phyloP scores from a whole-genome alignment of 2,888 invertebrate genomes.

The Cheilosia urbana region DNA sequence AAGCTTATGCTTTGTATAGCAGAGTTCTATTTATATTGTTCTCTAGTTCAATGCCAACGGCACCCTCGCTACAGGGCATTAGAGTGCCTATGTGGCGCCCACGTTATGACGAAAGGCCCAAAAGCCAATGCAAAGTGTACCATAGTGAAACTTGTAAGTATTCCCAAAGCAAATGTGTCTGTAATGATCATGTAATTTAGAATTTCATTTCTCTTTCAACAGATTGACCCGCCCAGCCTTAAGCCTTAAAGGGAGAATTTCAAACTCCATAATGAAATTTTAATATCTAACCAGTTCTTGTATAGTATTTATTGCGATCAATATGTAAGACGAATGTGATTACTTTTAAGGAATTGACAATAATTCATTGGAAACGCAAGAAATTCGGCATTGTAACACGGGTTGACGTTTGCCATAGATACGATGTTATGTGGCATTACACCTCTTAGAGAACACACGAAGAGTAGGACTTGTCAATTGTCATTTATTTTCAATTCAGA shows the following conservation, averaged over 20 bases:
- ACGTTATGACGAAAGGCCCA: background rate
- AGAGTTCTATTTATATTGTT: background rate
- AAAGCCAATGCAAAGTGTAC: too few relatives aligned
- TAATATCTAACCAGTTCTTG: background rate
- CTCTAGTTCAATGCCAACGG: conserved; percentile 25
- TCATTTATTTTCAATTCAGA: too few relatives aligned
- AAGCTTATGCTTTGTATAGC: conserved; percentile 31
- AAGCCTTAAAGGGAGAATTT: background rate
- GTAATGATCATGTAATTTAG: background rate
- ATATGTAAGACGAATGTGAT: too few relatives aligned
- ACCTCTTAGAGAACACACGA: too few relatives aligned
- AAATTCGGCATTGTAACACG: too few relatives aligned
- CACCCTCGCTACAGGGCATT: background rate
- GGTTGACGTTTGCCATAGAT: too few relatives aligned
- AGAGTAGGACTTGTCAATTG: too few relatives aligned
- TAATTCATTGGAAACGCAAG: too few relatives aligned
- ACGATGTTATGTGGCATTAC: too few relatives aligned
- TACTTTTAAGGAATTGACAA: too few relatives aligned
- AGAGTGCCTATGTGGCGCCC: background rate
- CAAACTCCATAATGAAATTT: background rate
- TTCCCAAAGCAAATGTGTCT: background rate
- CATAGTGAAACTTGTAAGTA: background rate
- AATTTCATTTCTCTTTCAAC: background rate
- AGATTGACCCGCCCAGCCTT: background rate
- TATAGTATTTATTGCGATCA: background rate